Evolutionary conservation across 2,888 invertebrate species (phyloP).

Genomic region (Microctonus hyperodae): DNA sequence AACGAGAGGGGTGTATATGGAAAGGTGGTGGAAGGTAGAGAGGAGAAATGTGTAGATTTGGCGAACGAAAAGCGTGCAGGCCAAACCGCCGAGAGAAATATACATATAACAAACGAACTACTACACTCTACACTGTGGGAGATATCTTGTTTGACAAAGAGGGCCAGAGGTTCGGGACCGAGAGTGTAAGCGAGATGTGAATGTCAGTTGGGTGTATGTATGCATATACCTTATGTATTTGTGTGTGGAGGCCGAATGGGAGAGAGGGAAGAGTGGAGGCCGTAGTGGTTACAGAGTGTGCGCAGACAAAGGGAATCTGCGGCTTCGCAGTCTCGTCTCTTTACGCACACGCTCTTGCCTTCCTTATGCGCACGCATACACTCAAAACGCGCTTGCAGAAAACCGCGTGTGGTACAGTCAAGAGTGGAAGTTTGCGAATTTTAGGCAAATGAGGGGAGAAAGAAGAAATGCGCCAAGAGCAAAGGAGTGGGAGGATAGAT

Average conservation of each 20-base stretch:
- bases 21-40: slow-evolving; percentile 25
- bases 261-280: slow-evolving; percentile 34
- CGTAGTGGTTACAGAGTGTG: slow-evolving; percentile 56
- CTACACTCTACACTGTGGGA: slow-evolving; percentile 27
- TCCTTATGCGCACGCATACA: slow-evolving; percentile 33
- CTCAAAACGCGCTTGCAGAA: slow-evolving; percentile 46
- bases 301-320: slow-evolving; percentile 62
- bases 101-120: too few relatives aligned
- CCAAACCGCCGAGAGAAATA: slow-evolving; percentile 35
- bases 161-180: slow-evolving; percentile 28
- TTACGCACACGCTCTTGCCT: slow-evolving; percentile 50
- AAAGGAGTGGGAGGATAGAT: neutral
- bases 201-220: neutral
- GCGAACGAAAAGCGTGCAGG: slow-evolving; percentile 25
- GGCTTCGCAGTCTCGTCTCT: slow-evolving; percentile 51
- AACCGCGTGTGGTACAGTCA: slow-evolving; percentile 46
- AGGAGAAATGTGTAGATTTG: slow-evolving; percentile 27
- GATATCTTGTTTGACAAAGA: slow-evolving; percentile 31
- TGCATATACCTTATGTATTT: slow-evolving; percentile 24
- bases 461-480: neutral
- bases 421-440: slow-evolving; percentile 33
- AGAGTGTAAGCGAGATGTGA: slow-evolving; percentile 33
- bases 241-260: slow-evolving; percentile 32
- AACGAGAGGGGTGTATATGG: slow-evolving; percentile 28
- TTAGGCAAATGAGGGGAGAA: neutral